phyloP scores from a whole-genome alignment of 2,888 invertebrate genomes.

The Chalcosyrphus nemorum region DNA sequence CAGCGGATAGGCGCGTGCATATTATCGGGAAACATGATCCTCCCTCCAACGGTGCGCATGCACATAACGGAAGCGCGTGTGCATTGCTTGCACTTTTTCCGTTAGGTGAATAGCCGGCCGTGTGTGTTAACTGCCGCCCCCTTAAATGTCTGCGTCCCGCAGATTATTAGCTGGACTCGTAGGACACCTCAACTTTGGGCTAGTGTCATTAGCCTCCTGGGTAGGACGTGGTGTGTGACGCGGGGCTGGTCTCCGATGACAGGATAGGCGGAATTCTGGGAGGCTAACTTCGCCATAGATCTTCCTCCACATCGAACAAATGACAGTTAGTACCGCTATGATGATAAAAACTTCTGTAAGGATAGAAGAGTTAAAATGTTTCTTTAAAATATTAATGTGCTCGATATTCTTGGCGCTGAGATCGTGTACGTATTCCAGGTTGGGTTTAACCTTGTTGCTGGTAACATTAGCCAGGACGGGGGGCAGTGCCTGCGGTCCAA shows the following conservation, averaged over 20 bases:
- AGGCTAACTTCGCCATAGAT: no score
- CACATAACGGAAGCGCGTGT: no score
- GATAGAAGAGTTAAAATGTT: slow-evolving; percentile 27
- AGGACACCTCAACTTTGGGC: no score
- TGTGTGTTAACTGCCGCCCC: no score
- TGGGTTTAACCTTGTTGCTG: slow-evolving; percentile 1
- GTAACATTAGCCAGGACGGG: slow-evolving; percentile 14
- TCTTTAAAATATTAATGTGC: slow-evolving; percentile 4
- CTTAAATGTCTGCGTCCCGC: background rate
- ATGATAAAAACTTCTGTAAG: slow-evolving; percentile 28
- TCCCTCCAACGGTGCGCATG: no score
- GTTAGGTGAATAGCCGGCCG: background rate
- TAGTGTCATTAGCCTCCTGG: no score
- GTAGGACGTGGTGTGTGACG: no score
- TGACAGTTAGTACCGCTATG: background rate
- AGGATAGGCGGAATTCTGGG: no score
- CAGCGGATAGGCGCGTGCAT: no score
- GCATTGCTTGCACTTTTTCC: background rate
- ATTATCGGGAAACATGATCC: no score
- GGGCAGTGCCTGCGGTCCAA: slow-evolving; percentile 5
- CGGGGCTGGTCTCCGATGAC: no score
- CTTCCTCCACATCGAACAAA: slow-evolving; percentile 14
- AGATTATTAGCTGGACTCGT: no score
- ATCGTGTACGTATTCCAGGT: background rate
- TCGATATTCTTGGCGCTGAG: background rate